Conservation (phyloP, 2,888 invertebrate genomes). For the Cataglyphis rosenhaueri region DNA sequence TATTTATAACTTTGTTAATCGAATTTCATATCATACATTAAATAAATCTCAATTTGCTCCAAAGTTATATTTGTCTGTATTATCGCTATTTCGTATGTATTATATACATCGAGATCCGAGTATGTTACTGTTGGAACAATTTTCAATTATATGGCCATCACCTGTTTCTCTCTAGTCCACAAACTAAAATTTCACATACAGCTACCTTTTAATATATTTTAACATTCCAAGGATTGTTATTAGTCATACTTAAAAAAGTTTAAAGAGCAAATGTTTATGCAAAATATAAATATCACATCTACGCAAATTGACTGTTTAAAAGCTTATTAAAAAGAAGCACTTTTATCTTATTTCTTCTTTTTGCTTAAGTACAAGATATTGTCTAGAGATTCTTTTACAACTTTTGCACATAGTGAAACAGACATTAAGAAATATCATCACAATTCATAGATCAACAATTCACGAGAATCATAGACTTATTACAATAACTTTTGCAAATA, state of each 20-base stretch:
- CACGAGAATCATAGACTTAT: conserved; percentile 47
- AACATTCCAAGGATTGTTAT: conserved; percentile 43
- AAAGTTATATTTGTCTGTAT: background rate
- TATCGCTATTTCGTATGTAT: background rate
- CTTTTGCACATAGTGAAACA: conserved; percentile 29
- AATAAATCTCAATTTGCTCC: background rate
- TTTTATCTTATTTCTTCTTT: conserved; percentile 31
- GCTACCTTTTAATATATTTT: conserved; percentile 39
- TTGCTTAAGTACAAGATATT: conserved; percentile 18
- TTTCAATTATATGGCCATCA: conserved; percentile 13
- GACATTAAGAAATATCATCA: conserved; percentile 3
- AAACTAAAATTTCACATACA: conserved; percentile 28
- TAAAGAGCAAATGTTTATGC: conserved; percentile 17
- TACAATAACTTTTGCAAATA: conserved; percentile 10
- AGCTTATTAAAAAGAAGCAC: conserved; percentile 9
- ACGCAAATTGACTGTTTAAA: conserved; percentile 27
- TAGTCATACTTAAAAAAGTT: conserved; percentile 40
- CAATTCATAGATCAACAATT: background rate
- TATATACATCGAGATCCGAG: conserved; percentile 6
- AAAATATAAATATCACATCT: conserved; percentile 7
- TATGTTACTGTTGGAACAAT: conserved; percentile 3
- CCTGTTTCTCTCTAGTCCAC: conserved; percentile 34
- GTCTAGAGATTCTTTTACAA: conserved; percentile 26
- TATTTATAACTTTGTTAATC: background rate
- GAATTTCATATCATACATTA: background rate